phyloP scores from a whole-genome alignment of 2,888 invertebrate species.

The Oconnorella tubifera region DNA sequence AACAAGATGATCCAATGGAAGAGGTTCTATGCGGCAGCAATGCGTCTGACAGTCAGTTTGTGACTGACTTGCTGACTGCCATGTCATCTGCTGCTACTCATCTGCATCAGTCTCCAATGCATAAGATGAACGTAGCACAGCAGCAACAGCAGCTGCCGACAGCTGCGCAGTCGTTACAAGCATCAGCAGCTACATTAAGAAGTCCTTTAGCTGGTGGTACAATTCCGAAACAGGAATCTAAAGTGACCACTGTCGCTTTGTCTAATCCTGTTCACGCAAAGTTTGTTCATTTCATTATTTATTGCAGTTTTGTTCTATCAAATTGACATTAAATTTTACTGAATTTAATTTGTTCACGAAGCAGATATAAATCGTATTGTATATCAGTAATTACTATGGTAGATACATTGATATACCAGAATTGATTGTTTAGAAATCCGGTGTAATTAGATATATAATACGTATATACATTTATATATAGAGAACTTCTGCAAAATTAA shows the following conservation, averaged over 20 bases:
- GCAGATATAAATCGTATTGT: too few relatives aligned
- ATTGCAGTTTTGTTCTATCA: not conserved
- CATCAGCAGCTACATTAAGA: not conserved
- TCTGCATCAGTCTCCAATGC: too few relatives aligned
- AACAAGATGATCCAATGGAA: not conserved
- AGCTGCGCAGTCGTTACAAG: not conserved
- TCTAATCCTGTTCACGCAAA: not conserved
- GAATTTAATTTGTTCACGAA: not conserved
- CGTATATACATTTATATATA: too few relatives aligned
- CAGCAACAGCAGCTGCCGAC: too few relatives aligned
- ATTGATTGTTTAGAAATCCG: too few relatives aligned
- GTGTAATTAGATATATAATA: too few relatives aligned
- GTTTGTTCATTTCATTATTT: not conserved
- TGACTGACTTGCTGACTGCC: not conserved
- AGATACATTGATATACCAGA: too few relatives aligned
- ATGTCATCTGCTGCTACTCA: not conserved
- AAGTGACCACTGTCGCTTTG: not conserved
- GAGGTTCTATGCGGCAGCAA: not conserved
- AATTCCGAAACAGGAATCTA: not conserved
- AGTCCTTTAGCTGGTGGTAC: not conserved
- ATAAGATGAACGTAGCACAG: too few relatives aligned
- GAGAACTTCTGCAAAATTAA: too few relatives aligned
- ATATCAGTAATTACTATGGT: too few relatives aligned
- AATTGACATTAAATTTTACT: not conserved
- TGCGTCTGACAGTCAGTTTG: not conserved